A percentile compares a stretch with the other conserved stretches of the same genome.
These are phyloP conservation scores for Xanthorhoe spadicearia DNA, from an alignment of 2,888 invertebrate species.

Conservation along the genomic window DNA sequence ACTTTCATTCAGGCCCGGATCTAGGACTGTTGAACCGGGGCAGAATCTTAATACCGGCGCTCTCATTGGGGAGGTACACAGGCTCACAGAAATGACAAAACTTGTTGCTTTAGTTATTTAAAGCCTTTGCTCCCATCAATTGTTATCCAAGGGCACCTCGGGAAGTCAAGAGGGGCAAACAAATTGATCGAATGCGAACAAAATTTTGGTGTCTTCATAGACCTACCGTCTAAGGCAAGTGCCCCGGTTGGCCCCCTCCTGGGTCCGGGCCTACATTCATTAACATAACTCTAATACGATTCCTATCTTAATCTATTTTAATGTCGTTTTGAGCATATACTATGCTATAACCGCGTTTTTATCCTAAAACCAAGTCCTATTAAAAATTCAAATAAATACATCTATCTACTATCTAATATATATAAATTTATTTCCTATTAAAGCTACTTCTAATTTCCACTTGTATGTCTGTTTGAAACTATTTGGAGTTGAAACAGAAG, in stretches of 20 bases:
- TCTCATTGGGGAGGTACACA: no score
- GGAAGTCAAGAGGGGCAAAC: no score
- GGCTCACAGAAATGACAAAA: no score
- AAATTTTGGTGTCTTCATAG: no score
- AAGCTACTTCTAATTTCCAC: constrained; percentile 78
- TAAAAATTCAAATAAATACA: constrained; percentile 45
- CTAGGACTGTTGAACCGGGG: no score
- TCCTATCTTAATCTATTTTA: constrained; percentile 26
- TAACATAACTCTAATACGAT: constrained; percentile 40
- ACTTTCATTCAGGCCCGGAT: constrained; percentile 46
- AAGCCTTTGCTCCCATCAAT: no score
- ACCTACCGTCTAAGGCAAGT: no score
- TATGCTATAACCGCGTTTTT: constrained; percentile 49
- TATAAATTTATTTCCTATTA: constrained; percentile 72
- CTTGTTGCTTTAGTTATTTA: no score
- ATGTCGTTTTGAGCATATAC: constrained; percentile 68
- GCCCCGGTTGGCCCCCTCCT: no score
- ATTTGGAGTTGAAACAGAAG: constrained; percentile 6
- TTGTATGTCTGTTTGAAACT: constrained; percentile 27
- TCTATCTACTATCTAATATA: constrained; percentile 49
- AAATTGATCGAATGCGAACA: no score
- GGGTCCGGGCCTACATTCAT: constrained; percentile 7
- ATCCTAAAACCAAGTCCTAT: constrained; percentile 25
- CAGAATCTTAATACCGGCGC: no score
- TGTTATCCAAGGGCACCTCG: no score